Conservation (phyloP, 2,797 vertebrate species). For the Sebastolobus altivelis region DNA sequence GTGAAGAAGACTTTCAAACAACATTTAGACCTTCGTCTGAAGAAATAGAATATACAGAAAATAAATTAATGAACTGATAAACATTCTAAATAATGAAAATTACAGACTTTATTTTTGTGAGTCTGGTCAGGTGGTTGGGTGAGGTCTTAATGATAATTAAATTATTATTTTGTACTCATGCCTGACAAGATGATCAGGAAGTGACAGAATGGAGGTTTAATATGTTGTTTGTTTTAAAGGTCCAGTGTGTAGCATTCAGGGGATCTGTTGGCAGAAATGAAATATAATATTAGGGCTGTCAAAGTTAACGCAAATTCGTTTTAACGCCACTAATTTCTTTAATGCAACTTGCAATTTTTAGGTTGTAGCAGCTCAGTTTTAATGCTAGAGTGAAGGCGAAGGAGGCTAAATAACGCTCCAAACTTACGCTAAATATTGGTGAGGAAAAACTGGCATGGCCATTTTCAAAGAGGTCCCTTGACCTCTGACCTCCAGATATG, state of each 20-base stretch:
- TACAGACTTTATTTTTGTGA: neutral
- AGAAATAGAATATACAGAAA: neutral
- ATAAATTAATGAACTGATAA: neutral
- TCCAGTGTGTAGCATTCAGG: too few species aligned
- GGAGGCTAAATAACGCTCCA: rapidly evolving
- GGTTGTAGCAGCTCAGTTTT: too few species aligned
- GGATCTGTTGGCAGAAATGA: too few species aligned
- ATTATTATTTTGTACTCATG: too few species aligned
- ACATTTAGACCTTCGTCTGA: neutral
- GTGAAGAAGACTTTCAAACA: neutral
- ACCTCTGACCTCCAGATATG: rapidly evolving
- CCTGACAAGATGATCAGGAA: neutral
- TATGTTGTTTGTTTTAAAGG: neutral
- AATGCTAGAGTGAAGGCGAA: too few species aligned
- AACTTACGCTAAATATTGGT: too few species aligned
- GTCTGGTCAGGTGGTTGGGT: neutral
- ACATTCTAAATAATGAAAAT: neutral
- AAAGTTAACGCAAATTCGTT: too few species aligned
- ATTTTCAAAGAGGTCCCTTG: too few species aligned
- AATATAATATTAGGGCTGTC: too few species aligned
- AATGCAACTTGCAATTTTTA: too few species aligned
- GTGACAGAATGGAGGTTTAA: neutral
- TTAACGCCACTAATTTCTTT: too few species aligned
- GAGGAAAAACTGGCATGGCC: too few species aligned
- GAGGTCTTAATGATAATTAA: neutral